These are phyloP conservation scores for Lamproptera curius DNA, from an alignment of 2,888 invertebrate genomes.

Conservation along the genomic window DNA sequence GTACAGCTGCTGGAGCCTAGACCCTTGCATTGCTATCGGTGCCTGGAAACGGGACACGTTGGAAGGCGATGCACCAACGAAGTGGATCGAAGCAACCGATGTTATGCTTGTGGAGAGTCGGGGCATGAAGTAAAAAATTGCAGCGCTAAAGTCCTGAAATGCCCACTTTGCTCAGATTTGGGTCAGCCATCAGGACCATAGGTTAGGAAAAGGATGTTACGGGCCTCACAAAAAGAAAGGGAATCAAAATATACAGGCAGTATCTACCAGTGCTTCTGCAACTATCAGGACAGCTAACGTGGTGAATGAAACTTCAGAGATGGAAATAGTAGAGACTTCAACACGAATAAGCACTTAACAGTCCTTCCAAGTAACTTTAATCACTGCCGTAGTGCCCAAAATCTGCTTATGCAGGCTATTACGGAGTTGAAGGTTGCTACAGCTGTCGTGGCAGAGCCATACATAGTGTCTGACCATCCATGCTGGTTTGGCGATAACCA, in stretches of 20 bases:
- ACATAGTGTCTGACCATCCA: conserved; percentile 18
- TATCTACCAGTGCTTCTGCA: not conserved
- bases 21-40: conserved; percentile 17
- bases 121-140: conserved; percentile 18
- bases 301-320: not conserved
- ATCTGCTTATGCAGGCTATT: conserved; percentile 17
- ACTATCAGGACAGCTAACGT: not conserved
- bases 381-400: conserved; percentile 14
- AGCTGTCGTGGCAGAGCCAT: conserved; percentile 26
- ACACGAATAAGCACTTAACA: not conserved
- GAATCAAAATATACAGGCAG: not conserved
- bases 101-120: conserved; percentile 19
- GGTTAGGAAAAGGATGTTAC: not conserved
- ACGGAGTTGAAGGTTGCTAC: conserved; percentile 18
- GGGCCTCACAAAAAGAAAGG: not conserved
- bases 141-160: not conserved
- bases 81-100: conserved; percentile 14
- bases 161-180: too few species aligned
- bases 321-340: not conserved
- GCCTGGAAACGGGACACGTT: conserved; percentile 18
- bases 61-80: conserved; percentile 12
- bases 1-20: too few species aligned
- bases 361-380: conserved; percentile 14
- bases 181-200: not conserved
- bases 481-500: conserved; percentile 18